phyloP scores from a whole-genome alignment of 2,113 vertebrate species.

The Octodon degus region DNA sequence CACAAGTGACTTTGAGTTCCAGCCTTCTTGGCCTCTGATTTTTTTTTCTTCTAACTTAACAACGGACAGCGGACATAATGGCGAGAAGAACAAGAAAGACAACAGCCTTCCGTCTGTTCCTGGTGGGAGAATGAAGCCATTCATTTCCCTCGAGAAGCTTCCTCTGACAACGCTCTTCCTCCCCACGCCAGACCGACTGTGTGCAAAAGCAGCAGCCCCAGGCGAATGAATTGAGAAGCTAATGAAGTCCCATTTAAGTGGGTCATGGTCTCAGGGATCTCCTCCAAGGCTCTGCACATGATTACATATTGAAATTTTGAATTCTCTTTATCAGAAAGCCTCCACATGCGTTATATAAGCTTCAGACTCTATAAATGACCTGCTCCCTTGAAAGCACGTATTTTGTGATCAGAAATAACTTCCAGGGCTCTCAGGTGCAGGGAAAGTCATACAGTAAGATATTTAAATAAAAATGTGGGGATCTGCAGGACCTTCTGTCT shows the following conservation, averaged over 20 bases:
- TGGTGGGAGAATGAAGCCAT: neutral
- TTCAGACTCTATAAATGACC: slow-evolving; percentile 45
- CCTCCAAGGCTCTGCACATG: slow-evolving; percentile 15
- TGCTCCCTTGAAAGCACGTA: slow-evolving; percentile 35
- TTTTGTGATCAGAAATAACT: slow-evolving; percentile 62
- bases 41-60: neutral
- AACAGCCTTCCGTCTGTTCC: neutral
- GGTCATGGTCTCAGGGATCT: neutral
- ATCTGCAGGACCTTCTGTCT: slow-evolving; percentile 51
- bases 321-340: slow-evolving; percentile 58
- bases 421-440: slow-evolving; percentile 19
- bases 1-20: neutral
- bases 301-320: slow-evolving; percentile 61
- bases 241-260: slow-evolving; percentile 21
- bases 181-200: neutral
- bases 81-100: neutral
- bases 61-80: neutral
- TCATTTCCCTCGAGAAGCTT: neutral
- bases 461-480: slow-evolving; percentile 69
- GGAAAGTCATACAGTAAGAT: slow-evolving; percentile 58
- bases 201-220: neutral
- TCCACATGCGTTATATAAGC: neutral
- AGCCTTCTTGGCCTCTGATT: neutral
- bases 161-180: neutral
- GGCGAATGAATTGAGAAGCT: neutral